Percentiles rank a stretch among this genome's conserved stretches.
Conservation (phyloP, 2,888 invertebrate species). For the Eristalis pertinax region DNA sequence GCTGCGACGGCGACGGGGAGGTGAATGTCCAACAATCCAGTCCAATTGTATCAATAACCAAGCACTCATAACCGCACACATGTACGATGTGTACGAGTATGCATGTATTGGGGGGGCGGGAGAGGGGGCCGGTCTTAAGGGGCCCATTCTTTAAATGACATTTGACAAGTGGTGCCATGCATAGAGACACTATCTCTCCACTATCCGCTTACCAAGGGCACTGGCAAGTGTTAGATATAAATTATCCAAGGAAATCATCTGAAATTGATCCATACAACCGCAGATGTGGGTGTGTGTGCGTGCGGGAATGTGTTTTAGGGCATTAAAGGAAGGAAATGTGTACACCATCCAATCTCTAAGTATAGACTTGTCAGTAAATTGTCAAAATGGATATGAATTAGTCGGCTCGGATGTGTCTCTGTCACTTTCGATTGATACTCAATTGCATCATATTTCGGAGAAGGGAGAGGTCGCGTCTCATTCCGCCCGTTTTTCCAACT, state of each 20-base stretch:
- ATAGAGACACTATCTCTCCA: neutral
- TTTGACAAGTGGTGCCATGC: conserved; percentile 49
- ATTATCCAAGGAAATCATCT: conserved; percentile 41
- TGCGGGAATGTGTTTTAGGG: neutral
- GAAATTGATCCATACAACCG: conserved; percentile 24
- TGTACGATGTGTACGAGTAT: neutral
- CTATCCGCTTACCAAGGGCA: conserved; percentile 32
- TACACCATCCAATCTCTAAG: neutral
- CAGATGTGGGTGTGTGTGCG: neutral
- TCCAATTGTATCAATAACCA: conserved; percentile 61
- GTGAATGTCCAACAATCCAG: conserved; percentile 42
- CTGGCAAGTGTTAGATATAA: conserved; percentile 41
- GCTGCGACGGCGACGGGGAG: conserved; percentile 9
- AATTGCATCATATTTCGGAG: neutral
- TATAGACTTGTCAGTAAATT: neutral
- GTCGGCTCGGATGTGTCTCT: neutral
- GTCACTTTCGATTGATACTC: neutral
- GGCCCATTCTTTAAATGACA: conserved; percentile 63
- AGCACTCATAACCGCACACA: conserved; percentile 26
- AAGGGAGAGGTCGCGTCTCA: neutral
- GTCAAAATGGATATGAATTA: neutral
- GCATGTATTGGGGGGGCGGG: neutral
- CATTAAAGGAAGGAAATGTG: neutral
- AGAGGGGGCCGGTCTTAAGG: neutral
- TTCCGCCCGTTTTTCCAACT: neutral